Evolutionary conservation across 2,113 vertebrate species (phyloP).

Genomic region (Sisor rabdophorus): DNA sequence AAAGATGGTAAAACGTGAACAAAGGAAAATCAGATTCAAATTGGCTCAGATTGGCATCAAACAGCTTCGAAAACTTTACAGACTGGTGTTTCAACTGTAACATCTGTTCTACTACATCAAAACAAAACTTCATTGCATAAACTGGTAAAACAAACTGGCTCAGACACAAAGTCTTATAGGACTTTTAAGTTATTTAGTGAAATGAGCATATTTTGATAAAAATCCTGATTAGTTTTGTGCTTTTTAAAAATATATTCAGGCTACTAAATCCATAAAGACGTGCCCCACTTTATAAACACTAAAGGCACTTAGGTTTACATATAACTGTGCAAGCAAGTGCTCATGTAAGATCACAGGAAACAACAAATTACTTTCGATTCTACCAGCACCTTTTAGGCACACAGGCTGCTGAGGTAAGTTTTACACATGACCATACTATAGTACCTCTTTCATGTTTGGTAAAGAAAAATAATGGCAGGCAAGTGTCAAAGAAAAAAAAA

Average conservation of each 20-base stretch:
- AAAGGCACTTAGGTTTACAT: conserved; percentile 21
- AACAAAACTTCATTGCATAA: not conserved
- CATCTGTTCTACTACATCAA: conserved; percentile 1
- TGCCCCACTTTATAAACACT: conserved; percentile 16
- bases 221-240: not conserved
- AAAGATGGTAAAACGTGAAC: conserved; percentile 34
- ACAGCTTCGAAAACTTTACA: conserved; percentile 22
- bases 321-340: conserved; percentile 13
- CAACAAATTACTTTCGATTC: not conserved
- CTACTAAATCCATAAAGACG: not conserved
- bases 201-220: not conserved
- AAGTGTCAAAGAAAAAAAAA: not conserved
- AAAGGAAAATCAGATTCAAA: conserved; percentile 1
- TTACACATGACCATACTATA: conserved; percentile 10
- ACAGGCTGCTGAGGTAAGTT: conserved; percentile 22
- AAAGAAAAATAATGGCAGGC: not conserved
- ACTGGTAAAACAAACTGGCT: conserved; percentile 26
- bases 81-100: not conserved
- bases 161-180: conserved; percentile 9
- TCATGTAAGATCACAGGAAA: conserved; percentile 15
- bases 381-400: not conserved
- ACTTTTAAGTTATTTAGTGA: not conserved
- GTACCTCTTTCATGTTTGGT: conserved; percentile 11
- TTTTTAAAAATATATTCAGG: not conserved
- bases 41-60: conserved; percentile 28